Evolutionary conservation across 2,888 invertebrate species (phyloP).

Genomic region (Bugula neritina): DNA sequence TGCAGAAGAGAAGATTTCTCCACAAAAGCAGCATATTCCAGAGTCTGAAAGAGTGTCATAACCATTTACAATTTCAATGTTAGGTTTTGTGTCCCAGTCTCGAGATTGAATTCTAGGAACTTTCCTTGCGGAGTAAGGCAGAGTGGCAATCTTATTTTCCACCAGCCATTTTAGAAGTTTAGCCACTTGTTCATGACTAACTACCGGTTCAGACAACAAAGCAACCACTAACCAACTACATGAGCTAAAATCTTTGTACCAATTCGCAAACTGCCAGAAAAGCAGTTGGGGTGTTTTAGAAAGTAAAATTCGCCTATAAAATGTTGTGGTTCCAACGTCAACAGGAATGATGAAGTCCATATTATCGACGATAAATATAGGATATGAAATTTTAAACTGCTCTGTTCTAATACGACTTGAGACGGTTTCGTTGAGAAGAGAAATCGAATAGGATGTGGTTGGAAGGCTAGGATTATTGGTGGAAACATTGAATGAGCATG

Average conservation of each 20-base stretch:
- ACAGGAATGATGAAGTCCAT: not conserved
- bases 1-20: too few species aligned
- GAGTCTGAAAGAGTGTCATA: not conserved
- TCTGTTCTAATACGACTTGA: too few species aligned
- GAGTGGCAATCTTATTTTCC: not conserved
- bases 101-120: not conserved
- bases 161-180: not conserved
- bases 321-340: too few species aligned
- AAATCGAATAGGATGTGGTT: too few species aligned
- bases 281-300: too few species aligned
- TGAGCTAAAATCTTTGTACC: not conserved
- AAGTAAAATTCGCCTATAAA: not conserved
- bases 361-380: not conserved
- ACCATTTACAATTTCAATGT: not conserved
- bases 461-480: too few species aligned
- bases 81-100: not conserved
- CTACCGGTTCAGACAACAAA: not conserved
- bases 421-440: too few species aligned
- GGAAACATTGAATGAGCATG: too few species aligned
- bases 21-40: slow-evolving; percentile 11
- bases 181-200: not conserved
- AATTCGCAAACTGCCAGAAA: not conserved
- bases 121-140: not conserved
- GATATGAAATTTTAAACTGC: not conserved
- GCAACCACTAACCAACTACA: not conserved